Conservation (phyloP, 2,113 vertebrate genomes). For the Cebidichthys violaceus region DNA sequence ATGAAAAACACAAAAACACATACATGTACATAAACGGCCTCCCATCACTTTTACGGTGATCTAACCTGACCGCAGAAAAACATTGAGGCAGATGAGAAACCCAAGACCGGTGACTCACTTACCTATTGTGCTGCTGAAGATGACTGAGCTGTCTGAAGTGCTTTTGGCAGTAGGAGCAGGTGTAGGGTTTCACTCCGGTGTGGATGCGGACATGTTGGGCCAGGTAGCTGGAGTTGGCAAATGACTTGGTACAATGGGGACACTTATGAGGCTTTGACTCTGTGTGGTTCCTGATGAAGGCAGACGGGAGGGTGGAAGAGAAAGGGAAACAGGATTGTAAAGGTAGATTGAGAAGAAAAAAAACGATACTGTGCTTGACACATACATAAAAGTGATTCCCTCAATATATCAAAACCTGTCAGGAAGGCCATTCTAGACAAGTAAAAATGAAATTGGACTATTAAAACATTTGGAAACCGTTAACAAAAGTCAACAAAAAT, state of each 20-base stretch:
- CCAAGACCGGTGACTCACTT: constrained; percentile 66
- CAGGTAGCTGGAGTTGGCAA: constrained; percentile 98
- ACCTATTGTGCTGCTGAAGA: constrained; percentile 99
- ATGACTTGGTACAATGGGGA: constrained; percentile 98
- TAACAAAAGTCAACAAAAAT: not conserved
- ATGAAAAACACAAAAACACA: constrained; percentile 67
- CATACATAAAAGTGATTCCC: not conserved
- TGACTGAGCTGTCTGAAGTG: constrained; percentile 96
- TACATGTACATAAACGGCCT: constrained; percentile 11
- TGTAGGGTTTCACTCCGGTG: constrained; percentile 97
- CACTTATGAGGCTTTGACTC: constrained; percentile 99
- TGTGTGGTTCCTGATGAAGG: constrained; percentile 91
- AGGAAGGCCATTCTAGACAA: not conserved
- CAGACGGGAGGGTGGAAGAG: constrained; percentile 22
- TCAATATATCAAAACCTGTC: constrained; percentile 5
- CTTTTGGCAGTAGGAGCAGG: constrained; percentile 96
- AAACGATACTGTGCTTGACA: not conserved
- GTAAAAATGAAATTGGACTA: not conserved
- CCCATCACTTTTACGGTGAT: constrained; percentile 25
- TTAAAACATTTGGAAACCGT: not conserved
- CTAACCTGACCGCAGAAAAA: constrained; percentile 10
- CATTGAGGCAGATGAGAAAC: constrained; percentile 45
- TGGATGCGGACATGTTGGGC: constrained; percentile 98
- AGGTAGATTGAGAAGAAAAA: not conserved
- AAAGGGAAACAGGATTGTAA: constrained; percentile 34